Conservation (phyloP, 2,797 vertebrate genomes). For the Neosalanx taihuensis region DNA sequence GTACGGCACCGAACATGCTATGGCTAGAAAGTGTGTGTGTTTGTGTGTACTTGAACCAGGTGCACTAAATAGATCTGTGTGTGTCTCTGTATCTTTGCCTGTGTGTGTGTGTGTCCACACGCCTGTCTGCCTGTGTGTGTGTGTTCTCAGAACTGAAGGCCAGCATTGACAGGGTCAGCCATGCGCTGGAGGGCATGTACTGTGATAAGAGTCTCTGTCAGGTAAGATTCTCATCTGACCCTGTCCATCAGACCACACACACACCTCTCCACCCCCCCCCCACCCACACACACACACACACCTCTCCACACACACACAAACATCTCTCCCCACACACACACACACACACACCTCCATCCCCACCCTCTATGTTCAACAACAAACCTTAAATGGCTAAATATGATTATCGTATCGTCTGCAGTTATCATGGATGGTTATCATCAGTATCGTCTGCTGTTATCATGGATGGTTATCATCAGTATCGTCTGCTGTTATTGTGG, state of each 20-base stretch:
- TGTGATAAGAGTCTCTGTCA: conserved; percentile 86
- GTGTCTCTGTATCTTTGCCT: not conserved
- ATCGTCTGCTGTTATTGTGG: no score
- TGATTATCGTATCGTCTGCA: no score
- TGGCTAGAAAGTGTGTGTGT: conserved; percentile 38
- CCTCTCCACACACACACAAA: no score
- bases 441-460: no score
- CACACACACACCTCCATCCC: no score
- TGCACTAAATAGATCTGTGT: conserved; percentile 42
- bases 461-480: no score
- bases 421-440: no score
- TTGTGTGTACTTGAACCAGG: conserved; percentile 30
- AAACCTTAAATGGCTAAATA: no score
- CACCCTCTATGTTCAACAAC: no score
- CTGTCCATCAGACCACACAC: conserved; percentile 2
- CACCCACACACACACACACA: no score
- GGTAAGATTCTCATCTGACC: conserved; percentile 67
- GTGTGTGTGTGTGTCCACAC: conserved; percentile 1
- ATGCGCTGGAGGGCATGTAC: conserved; percentile 85
- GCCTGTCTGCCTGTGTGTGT: not conserved
- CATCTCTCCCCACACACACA: no score
- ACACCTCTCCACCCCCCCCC: no score
- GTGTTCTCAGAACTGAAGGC: conserved; percentile 82
- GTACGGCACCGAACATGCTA: conserved; percentile 19
- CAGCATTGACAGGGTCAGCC: conserved; percentile 77